A percentile compares a stretch with the other conserved stretches of the same genome.
These are phyloP conservation scores for Seriola aureovittata DNA, from an alignment of 2,113 vertebrate genomes.

Conservation along the genomic window DNA sequence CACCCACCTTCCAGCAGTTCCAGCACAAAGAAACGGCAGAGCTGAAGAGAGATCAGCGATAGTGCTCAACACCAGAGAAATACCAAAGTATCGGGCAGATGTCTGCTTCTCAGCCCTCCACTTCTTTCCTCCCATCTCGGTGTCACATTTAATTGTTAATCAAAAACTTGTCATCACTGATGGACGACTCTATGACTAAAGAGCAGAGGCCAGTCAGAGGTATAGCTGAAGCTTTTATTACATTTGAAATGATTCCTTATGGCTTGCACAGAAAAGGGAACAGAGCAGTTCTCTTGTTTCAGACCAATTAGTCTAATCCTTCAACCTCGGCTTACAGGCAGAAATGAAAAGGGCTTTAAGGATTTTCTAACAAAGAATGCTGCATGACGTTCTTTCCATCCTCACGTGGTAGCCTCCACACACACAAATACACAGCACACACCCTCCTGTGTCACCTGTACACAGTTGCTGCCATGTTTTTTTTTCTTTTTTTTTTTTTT, in stretches of 20 bases:
- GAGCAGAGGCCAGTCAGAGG: constrained; percentile 42
- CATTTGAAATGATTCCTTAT: constrained; percentile 63
- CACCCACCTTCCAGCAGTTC: constrained; percentile 41
- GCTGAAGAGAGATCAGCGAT: constrained; percentile 25
- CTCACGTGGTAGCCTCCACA: constrained; percentile 43
- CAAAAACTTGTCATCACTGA: constrained; percentile 26
- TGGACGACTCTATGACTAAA: constrained; percentile 16
- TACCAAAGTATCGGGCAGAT: constrained; percentile 42
- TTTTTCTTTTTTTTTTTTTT: constrained; percentile 7
- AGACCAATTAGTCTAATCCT: constrained; percentile 79
- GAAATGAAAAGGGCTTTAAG: constrained; percentile 76
- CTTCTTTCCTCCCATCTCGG: constrained; percentile 21
- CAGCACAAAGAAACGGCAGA: constrained; percentile 51
- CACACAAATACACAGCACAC: constrained; percentile 10
- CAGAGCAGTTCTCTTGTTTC: constrained; percentile 72
- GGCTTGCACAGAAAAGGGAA: constrained; percentile 51
- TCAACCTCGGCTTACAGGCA: constrained; percentile 74
- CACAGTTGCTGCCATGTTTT: constrained; percentile 14
- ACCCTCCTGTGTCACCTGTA: constrained; percentile 56
- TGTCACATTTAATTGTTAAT: constrained; percentile 59
- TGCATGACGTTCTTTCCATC: constrained; percentile 59
- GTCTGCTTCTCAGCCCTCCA: constrained; percentile 11
- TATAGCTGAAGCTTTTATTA: constrained; percentile 33
- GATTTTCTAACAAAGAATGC: constrained; percentile 80
- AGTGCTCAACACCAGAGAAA: constrained; percentile 43